Evolutionary conservation across 1,140 invertebrate genomes (phyloP), one percentile per base, ranked within the genome.

Genomic region (Leptopilina clavipes): DNA sequence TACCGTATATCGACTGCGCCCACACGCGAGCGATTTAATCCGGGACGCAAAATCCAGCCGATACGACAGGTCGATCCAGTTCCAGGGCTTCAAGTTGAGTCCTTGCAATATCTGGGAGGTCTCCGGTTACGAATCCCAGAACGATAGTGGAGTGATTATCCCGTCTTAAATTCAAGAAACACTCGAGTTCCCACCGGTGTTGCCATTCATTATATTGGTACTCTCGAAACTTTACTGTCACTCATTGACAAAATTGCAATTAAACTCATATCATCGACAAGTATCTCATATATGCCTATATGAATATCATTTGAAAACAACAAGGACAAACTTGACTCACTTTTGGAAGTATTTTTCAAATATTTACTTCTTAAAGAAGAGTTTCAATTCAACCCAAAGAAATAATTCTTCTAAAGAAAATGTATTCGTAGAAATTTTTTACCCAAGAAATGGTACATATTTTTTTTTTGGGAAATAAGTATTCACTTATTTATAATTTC

Each of bases 41-140:
- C 59, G 59, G n/a, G 25, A 65, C 59, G 59, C 59, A 3, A 65
- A 65, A 65, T 65, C 59, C 25, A 37, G 25, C 59, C 22, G 59
- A 65, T 65, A 65, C 59, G 59, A 65, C 59, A 65, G 59, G 59
- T 65, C 59, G 59, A 65, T 65, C 59, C 59, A 65, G 59, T 65
- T 65, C 59, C 59, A 65, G 59, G 22, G 25, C 59, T 65, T 65
- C 22, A 37, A 65, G 59, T 65, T 31, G 25, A 65, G 22, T 65
- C 59, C 25, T 40, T 65, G 25, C 59, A 65, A 31, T 65, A 65
- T 65, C 59, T 65, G 59, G 59, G 59, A 65, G 59, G 59, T 65
- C 59, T 65, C 59, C 59, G 22, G 25, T 65, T 65, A 65, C 59
- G 22, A 65, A 65, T 65, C 59, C 59, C 59, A 31, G 25, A n/a